Percentiles rank a stretch among this genome's conserved stretches.
Conservation (phyloP, 2,888 invertebrate genomes). For the Eugnorisma glareosa region DNA sequence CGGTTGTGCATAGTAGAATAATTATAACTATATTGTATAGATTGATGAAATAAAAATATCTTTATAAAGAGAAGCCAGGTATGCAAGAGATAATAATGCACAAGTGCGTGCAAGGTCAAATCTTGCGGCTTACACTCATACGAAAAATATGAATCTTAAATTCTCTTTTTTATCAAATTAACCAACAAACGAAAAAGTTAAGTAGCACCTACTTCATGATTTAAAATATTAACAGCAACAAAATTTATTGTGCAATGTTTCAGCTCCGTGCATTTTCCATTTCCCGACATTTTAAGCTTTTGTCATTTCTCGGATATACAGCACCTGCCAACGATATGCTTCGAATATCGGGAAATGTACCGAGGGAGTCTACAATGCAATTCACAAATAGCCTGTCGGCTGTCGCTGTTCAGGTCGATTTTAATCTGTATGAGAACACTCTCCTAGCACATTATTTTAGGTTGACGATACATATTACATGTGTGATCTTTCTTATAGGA, state of each 20-base stretch:
- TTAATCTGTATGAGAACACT: slow-evolving; percentile 33
- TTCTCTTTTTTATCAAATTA: not conserved
- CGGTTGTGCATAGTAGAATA: not conserved
- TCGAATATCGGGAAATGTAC: slow-evolving; percentile 11
- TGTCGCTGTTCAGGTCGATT: not conserved
- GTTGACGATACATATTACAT: not conserved
- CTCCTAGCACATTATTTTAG: not conserved
- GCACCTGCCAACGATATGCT: slow-evolving; percentile 23
- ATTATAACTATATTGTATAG: not conserved
- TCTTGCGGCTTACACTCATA: not conserved
- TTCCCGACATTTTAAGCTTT: slow-evolving; percentile 20
- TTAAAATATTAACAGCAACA: not conserved
- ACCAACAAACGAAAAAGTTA: not conserved
- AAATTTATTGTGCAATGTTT: not conserved
- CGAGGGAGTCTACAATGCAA: not conserved
- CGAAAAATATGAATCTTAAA: not conserved
- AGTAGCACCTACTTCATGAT: not conserved
- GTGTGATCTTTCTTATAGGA: not conserved
- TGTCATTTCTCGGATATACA: not conserved
- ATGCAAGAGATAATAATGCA: not conserved
- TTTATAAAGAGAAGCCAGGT: not conserved
- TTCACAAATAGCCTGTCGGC: not conserved
- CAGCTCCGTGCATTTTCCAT: slow-evolving; percentile 16
- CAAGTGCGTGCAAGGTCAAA: not conserved
- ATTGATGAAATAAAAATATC: not conserved